Percentiles rank a stretch among this genome's conserved stretches.
These are phyloP conservation scores for Rotaria socialis DNA, from an alignment of 2,888 invertebrate genomes.

Conservation along the genomic window DNA sequence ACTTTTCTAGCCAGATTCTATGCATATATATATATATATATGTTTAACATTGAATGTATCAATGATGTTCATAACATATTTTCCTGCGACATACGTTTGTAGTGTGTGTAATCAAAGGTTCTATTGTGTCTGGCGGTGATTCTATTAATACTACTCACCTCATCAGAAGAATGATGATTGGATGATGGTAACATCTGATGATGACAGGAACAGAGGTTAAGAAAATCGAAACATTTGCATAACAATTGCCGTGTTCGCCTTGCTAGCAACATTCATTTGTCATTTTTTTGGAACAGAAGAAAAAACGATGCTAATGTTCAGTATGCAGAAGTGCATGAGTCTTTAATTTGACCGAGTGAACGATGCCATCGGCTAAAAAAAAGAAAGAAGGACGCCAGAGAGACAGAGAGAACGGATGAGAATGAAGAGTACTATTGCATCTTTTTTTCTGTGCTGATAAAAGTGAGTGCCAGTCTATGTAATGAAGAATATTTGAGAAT, in stretches of 20 bases:
- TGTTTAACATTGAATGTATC: neutral
- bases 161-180: neutral
- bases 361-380: constrained; percentile 5
- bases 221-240: neutral
- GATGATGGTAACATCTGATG: neutral
- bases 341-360: neutral
- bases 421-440: neutral
- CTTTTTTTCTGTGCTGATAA: neutral
- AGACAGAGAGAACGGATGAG: neutral
- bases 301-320: neutral
- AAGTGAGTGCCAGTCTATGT: neutral
- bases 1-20: neutral
- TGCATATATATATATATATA: neutral
- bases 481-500: neutral
- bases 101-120: no score
- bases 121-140: neutral
- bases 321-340: neutral
- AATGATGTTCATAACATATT: neutral
- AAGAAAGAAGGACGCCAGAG: neutral
- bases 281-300: neutral
- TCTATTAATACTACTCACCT: neutral
- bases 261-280: neutral
- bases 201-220: neutral
- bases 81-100: neutral
- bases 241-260: neutral